These are phyloP conservation scores for Diachrysia chrysitis DNA, from an alignment of 2,888 invertebrate species.

Conservation along the genomic window DNA sequence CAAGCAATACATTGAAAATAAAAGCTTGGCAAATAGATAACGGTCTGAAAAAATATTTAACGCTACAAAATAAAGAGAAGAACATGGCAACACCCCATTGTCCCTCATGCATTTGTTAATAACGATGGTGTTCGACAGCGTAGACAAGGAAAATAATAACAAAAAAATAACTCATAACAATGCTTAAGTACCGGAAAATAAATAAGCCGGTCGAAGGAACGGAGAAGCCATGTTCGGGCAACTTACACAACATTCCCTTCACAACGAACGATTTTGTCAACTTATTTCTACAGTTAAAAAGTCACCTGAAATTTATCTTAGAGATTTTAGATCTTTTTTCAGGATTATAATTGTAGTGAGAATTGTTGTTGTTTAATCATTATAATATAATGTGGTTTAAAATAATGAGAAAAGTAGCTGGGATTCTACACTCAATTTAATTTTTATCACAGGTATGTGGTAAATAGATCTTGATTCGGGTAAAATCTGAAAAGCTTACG, in stretches of 20 bases:
- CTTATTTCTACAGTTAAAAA: constrained; percentile 23
- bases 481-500: too few relatives aligned
- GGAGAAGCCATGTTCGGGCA: constrained; percentile 25
- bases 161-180: constrained; percentile 51
- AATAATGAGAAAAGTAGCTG: too few relatives aligned
- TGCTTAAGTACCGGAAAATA: constrained; percentile 53
- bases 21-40: not conserved
- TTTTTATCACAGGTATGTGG: too few relatives aligned
- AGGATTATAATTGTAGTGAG: not conserved
- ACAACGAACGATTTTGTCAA: constrained; percentile 26
- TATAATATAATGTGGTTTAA: too few relatives aligned
- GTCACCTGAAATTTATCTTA: constrained; percentile 11
- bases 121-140: constrained; percentile 29
- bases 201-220: constrained; percentile 36
- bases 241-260: constrained; percentile 38
- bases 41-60: not conserved
- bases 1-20: not conserved
- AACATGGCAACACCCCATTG: constrained; percentile 26
- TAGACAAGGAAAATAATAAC: constrained; percentile 43
- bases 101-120: constrained; percentile 33
- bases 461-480: too few relatives aligned
- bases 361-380: too few relatives aligned
- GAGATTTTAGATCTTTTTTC: not conserved
- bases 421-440: too few relatives aligned
- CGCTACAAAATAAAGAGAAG: constrained; percentile 27